These are phyloP conservation scores for Bhutanitis thaidina DNA, from an alignment of 2,888 invertebrate genomes.

Conservation along the genomic window DNA sequence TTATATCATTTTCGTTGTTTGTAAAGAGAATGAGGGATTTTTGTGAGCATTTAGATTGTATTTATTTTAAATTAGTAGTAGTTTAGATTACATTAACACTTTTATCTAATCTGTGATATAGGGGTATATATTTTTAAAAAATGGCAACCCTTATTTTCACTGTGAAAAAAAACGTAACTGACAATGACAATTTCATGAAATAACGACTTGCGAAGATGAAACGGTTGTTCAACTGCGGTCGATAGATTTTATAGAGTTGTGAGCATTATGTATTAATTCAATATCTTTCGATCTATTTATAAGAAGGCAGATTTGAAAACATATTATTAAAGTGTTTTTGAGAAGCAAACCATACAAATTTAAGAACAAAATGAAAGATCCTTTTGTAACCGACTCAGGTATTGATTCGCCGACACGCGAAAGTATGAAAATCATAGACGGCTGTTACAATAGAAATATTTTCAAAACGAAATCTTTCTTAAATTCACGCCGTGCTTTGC, in stretches of 20 bases:
- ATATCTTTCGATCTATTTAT: too few species aligned
- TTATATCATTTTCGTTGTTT: too few species aligned
- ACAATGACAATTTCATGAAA: too few species aligned
- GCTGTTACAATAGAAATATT: constrained; percentile 66
- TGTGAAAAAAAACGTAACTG: too few species aligned
- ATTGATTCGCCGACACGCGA: constrained; percentile 69
- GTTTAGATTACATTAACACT: too few species aligned
- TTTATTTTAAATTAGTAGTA: too few species aligned
- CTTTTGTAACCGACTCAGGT: constrained; percentile 61
- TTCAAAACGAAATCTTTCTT: constrained; percentile 74
- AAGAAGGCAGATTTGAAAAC: too few species aligned
- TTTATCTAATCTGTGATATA: too few species aligned
- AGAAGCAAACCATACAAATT: constrained; percentile 23
- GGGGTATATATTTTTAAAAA: too few species aligned
- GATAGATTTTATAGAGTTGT: constrained; percentile 41
- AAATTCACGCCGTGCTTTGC: constrained; percentile 82
- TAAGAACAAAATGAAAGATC: constrained; percentile 60
- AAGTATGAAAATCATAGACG: constrained; percentile 63
- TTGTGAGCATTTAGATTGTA: too few species aligned
- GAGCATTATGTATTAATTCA: constrained; percentile 39
- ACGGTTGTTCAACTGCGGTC: constrained; percentile 15
- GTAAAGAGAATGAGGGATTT: too few species aligned
- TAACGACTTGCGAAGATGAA: constrained; percentile 45
- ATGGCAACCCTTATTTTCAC: too few species aligned
- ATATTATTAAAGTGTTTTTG: constrained; percentile 1